phyloP scores from a whole-genome alignment of 2,888 invertebrate genomes.

The Octodonta nipae region DNA sequence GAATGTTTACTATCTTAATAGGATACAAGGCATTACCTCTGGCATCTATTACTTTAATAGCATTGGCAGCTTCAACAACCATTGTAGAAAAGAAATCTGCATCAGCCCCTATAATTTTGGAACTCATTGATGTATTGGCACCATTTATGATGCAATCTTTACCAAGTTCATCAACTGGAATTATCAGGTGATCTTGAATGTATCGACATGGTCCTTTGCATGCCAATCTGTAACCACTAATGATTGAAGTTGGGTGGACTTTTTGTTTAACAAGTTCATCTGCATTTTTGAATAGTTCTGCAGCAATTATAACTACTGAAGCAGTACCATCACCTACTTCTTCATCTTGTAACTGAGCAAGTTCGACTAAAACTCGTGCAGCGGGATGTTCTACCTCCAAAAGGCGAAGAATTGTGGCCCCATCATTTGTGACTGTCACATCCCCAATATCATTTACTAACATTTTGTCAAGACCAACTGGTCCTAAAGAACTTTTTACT shows the following conservation, averaged over 20 bases:
- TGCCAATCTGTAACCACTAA: slow-evolving; percentile 92
- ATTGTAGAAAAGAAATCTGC: slow-evolving; percentile 90
- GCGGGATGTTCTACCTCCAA: slow-evolving; percentile 99
- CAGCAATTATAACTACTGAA: slow-evolving; percentile 79
- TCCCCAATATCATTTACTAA: slow-evolving; percentile 99
- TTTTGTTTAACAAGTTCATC: slow-evolving; percentile 98
- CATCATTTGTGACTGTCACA: slow-evolving; percentile 98
- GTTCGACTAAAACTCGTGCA: slow-evolving; percentile 87
- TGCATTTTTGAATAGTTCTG: slow-evolving; percentile 73
- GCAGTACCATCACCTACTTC: slow-evolving; percentile 99
- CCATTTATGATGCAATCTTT: slow-evolving; percentile 79
- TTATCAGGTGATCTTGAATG: slow-evolving; percentile 87
- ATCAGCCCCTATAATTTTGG: slow-evolving; percentile 96
- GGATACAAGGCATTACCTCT: slow-evolving; percentile 78
- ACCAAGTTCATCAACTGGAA: slow-evolving; percentile 81
- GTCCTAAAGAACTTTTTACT: slow-evolving; percentile 95
- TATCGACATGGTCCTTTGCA: slow-evolving; percentile 98
- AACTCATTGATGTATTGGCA: slow-evolving; percentile 98
- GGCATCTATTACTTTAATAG: slow-evolving; percentile 74
- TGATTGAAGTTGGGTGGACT: slow-evolving; percentile 97
- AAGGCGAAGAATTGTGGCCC: slow-evolving; percentile 85
- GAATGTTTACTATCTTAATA: slow-evolving; percentile 90
- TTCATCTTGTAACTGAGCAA: slow-evolving; percentile 96
- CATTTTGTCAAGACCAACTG: slow-evolving; percentile 99
- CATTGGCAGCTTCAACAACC: slow-evolving; percentile 88